Evolutionary conservation across 2,113 vertebrate species (phyloP), one percentile per base, ranked within the genome.

Genomic region (Muscicapa adusta): DNA sequence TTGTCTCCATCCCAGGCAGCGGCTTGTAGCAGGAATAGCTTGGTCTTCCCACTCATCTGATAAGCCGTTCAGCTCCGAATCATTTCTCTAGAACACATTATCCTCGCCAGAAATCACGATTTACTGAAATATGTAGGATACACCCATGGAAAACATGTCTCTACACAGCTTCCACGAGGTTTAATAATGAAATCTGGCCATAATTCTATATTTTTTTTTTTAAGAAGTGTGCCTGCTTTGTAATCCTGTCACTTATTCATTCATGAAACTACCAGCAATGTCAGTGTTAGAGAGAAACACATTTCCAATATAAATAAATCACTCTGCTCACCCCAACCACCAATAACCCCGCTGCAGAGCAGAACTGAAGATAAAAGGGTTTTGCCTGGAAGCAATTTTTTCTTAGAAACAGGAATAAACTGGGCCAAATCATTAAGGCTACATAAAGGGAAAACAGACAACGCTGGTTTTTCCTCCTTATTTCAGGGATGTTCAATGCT

Each of bases 21-120:
- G 6, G 91, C 94, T 88, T 83, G 76, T 72, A 50, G 89, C 42
- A 80, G 91, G 93, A 94, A 96, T 80, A 93, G 93, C 94, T 71
- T 33, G 43, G 65, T 74, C 95, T 94, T 95, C 94, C 95, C 89
- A 94, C 94, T 96, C 95, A 91, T 75, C 95, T 66, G 71, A 82
- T 81, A 78, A 92, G 86, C 10, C 26, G 57, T 82, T 94, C 62
- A 68, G 91, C 87, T 72, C 22, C 1, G 4, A 89, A 85, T 73
- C 67, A 22, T 71, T 76, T 62, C 65, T 42, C 87, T 76, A 65
- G 89, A 91, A 94, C 94, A 82, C 47, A 18, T 92, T 96, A 76
- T 89, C 89, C 94, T 71, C 78, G 29, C 85, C 78, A 95, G 88
- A 85, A 96, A 94, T 93, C 91, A 94, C 51, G 63, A 95, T 93